Evolutionary conservation across 1,140 invertebrate genomes (phyloP), one percentile per base, ranked within the genome.

Genomic region (Pteromalus puparum): DNA sequence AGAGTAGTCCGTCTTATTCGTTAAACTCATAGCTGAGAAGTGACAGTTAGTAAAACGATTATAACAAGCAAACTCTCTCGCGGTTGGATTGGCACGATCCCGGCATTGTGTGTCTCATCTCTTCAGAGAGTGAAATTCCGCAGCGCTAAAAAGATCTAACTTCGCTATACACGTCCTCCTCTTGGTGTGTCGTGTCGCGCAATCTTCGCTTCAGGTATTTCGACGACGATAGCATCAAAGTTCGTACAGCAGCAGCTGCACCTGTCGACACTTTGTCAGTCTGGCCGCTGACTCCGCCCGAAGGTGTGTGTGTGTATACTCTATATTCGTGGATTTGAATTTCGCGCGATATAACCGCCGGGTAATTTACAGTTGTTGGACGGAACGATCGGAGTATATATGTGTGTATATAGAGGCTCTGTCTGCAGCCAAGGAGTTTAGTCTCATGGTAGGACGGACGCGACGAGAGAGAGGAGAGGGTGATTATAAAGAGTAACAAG

Each of bases 221-320:
- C 48, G 18, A 53, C 18, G 48, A 21, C 48, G 48, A 53, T 53
- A 53, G 53, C 53, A 48, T 48, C 46, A 48, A 48, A 61, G 53
- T 61, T 61, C 38, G 7, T 7, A 9, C 7, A 42, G 38, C 1
- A 10, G 9, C 38, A 42, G 38, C 38, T 42, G 77, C 77, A 79
- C 77, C 77, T 79, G 77, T 67, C 77, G 61, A 79, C 77, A 68
- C 77, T 79, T 42, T 42, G 77, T 79, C 77, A 79, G 61, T 65
- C 26, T 73, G 38, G 10, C 38, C 6, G 30, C 30, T 34, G 30
- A 34, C 42, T 24, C 34, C 28, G 42, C 5, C 18, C 12, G 24
- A 70, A n/a, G 67, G 61, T 65, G n/a, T 65, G n/a, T 34, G 30
- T 34, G 15, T 24, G 10, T 21, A 65, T 6, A 65, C 46, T 15